These are phyloP conservation scores for Drosophila carrolli DNA, from an alignment of 1,140 invertebrate species.

Conservation along the genomic window DNA sequence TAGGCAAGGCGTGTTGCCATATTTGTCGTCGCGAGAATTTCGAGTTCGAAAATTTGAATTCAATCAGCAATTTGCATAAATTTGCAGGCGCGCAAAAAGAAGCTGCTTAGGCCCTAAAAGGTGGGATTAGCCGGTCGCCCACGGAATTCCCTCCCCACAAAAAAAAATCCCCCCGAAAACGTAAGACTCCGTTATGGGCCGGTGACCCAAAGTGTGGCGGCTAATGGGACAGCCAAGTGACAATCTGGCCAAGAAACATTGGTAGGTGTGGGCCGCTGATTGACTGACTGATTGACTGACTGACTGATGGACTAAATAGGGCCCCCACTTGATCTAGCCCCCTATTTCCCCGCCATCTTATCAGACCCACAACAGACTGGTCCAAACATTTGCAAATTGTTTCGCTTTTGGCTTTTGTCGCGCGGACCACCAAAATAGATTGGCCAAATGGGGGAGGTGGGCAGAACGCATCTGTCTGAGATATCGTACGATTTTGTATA, in stretches of 20 bases:
- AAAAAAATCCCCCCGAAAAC: background rate
- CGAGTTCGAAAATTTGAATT: slow-evolving; percentile 67
- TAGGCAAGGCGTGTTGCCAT: slow-evolving; percentile 72
- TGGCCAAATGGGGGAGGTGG: slow-evolving; percentile 35
- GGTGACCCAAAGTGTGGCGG: slow-evolving; percentile 65
- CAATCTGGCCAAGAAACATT: slow-evolving; percentile 52
- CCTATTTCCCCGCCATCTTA: slow-evolving; percentile 18
- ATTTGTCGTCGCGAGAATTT: slow-evolving; percentile 62
- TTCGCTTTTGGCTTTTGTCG: slow-evolving; percentile 65
- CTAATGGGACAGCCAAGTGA: slow-evolving; percentile 78
- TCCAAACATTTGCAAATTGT: slow-evolving; percentile 76
- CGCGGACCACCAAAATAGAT: slow-evolving; percentile 70
- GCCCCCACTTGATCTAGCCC: slow-evolving; percentile 31
- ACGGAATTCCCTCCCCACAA: slow-evolving; percentile 4
- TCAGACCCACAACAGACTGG: slow-evolving; percentile 42
- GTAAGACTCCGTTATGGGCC: slow-evolving; percentile 58
- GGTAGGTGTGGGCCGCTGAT: slow-evolving; percentile 36
- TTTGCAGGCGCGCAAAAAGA: slow-evolving; percentile 57
- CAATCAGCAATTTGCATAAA: slow-evolving; percentile 80
- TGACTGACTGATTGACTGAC: slow-evolving; percentile 44
- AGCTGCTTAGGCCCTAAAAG: slow-evolving; percentile 59
- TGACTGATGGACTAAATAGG: slow-evolving; percentile 25
- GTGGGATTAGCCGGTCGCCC: slow-evolving; percentile 58
- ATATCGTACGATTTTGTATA: slow-evolving; percentile 80
- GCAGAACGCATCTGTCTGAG: slow-evolving; percentile 51